phyloP scores from a whole-genome alignment of 2,113 vertebrate genomes.

The Sylvietta virens region DNA sequence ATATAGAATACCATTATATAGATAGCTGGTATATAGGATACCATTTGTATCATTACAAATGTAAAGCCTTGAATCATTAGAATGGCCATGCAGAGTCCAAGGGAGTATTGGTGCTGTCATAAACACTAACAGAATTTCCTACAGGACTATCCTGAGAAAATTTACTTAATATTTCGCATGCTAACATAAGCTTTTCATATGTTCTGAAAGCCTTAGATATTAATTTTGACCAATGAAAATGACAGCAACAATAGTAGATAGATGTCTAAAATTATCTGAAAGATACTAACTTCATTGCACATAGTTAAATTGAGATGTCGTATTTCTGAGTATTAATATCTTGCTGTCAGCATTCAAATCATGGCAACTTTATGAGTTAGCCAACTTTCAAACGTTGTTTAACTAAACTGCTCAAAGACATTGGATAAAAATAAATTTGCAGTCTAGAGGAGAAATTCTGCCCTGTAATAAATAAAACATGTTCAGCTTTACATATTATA shows the following conservation, averaged over 20 bases:
- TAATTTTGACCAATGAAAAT: background rate
- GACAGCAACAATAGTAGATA: background rate
- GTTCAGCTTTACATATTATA: background rate
- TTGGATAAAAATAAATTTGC: background rate
- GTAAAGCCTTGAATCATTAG: background rate
- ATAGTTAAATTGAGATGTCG: background rate
- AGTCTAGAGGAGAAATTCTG: background rate
- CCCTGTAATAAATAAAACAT: background rate
- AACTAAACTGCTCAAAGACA: background rate
- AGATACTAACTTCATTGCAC: background rate
- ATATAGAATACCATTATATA: background rate
- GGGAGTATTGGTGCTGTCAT: background rate
- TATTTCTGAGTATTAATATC: background rate
- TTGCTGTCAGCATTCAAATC: background rate
- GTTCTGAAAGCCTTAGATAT: background rate
- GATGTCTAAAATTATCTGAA: background rate
- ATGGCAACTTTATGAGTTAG: background rate
- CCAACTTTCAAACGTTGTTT: background rate
- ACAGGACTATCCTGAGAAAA: background rate
- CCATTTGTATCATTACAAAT: background rate
- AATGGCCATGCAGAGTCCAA: background rate
- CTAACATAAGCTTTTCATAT: background rate
- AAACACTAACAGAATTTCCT: background rate
- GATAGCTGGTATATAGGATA: background rate
- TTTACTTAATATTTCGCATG: background rate